A percentile compares a stretch with the other conserved stretches of the same genome.
These are phyloP conservation scores for Drosophila hydei DNA, from an alignment of 1,140 invertebrate genomes.

Conservation along the genomic window DNA sequence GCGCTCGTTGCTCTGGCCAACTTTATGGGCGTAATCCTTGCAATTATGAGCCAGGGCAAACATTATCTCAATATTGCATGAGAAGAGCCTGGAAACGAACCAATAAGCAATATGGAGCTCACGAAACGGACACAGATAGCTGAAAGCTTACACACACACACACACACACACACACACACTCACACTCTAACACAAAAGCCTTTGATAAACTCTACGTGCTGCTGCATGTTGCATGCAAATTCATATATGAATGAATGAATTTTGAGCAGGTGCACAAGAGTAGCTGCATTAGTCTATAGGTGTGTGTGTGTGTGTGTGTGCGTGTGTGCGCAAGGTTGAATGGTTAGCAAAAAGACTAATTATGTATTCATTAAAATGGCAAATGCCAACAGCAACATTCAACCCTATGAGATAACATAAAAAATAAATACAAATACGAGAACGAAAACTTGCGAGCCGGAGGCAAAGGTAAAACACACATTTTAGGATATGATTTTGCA, in stretches of 20 bases:
- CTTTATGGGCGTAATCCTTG: slow-evolving; percentile 71
- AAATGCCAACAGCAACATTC: slow-evolving; percentile 55
- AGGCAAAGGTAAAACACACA: neutral
- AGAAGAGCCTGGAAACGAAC: slow-evolving; percentile 60
- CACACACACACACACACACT: neutral
- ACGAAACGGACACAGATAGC: slow-evolving; percentile 42
- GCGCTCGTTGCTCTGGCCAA: slow-evolving; percentile 11
- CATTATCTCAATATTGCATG: slow-evolving; percentile 77
- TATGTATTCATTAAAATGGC: slow-evolving; percentile 80
- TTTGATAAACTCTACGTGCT: slow-evolving; percentile 35
- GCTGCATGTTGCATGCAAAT: slow-evolving; percentile 43
- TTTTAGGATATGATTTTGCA: slow-evolving; percentile 34
- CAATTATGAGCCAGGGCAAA: slow-evolving; percentile 67
- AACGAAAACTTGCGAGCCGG: neutral
- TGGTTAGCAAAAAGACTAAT: slow-evolving; percentile 74
- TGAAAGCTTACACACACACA: slow-evolving; percentile 22
- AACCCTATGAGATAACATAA: slow-evolving; percentile 25
- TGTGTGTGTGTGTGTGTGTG: slow-evolving; percentile 3
- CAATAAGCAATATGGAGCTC: slow-evolving; percentile 51
- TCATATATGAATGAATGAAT: slow-evolving; percentile 47
- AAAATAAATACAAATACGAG: slow-evolving; percentile 15
- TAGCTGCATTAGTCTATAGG: neutral
- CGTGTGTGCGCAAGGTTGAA: slow-evolving; percentile 33
- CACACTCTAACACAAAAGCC: neutral
- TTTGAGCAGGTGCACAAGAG: slow-evolving; percentile 46